These are phyloP conservation scores for Salpingus planirostris DNA, from an alignment of 2,888 invertebrate species.

Conservation along the genomic window DNA sequence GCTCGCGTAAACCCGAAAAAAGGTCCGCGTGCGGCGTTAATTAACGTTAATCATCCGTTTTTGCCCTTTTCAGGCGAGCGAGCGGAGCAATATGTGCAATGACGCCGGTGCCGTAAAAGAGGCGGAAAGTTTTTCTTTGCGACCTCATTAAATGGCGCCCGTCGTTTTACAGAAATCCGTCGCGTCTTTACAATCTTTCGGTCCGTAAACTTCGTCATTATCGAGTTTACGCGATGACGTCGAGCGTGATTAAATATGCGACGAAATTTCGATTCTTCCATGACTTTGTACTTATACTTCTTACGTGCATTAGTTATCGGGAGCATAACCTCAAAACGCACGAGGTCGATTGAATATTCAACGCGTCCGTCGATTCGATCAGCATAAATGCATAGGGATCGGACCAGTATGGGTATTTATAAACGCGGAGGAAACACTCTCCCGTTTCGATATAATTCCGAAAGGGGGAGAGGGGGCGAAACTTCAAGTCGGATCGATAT, in stretches of 20 bases:
- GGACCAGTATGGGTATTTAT: constrained; percentile 22
- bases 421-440: constrained; percentile 7
- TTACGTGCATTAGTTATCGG: too few relatives aligned
- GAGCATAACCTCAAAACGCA: too few relatives aligned
- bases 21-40: constrained; percentile 8
- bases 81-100: constrained; percentile 1
- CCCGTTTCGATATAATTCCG: background rate
- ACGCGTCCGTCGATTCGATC: constrained; percentile 22
- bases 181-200: constrained; percentile 1
- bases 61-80: constrained; percentile 17
- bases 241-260: constrained; percentile 20
- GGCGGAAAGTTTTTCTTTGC: constrained; percentile 16
- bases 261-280: too few relatives aligned
- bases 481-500: background rate
- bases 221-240: constrained; percentile 17
- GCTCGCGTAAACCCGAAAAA: constrained; percentile 1
- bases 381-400: constrained; percentile 29
- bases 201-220: constrained; percentile 7
- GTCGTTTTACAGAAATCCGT: constrained; percentile 13
- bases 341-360: constrained; percentile 28
- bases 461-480: background rate
- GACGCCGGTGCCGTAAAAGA: constrained; percentile 6
- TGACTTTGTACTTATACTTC: too few relatives aligned
- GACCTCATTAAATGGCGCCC: constrained; percentile 17
- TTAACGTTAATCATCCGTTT: constrained; percentile 17